phyloP scores from a whole-genome alignment of 2,797 vertebrate genomes.

The Moxostoma hubbsi region DNA sequence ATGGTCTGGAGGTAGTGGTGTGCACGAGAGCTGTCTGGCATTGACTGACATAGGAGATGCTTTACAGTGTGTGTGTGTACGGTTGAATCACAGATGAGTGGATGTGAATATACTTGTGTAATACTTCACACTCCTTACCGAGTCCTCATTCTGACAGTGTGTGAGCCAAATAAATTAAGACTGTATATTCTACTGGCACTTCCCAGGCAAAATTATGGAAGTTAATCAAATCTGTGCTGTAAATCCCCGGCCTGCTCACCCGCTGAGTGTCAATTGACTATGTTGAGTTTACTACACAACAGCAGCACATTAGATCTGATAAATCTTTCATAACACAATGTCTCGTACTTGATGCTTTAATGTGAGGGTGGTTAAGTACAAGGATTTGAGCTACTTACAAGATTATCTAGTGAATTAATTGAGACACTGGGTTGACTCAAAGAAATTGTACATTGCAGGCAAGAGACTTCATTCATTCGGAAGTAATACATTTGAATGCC shows the following conservation, averaged over 20 bases:
- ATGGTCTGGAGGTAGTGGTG: not conserved
- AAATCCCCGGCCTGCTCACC: slow-evolving; percentile 43
- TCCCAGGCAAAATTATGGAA: slow-evolving; percentile 50
- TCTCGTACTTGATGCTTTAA: not conserved
- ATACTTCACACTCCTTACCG: not conserved
- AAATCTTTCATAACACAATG: slow-evolving; percentile 53
- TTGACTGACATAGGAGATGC: slow-evolving; percentile 5
- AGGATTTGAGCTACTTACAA: not conserved
- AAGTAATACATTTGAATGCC: not conserved
- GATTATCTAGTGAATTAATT: too few relatives aligned
- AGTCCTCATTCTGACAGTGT: slow-evolving; percentile 18
- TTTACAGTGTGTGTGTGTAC: not conserved
- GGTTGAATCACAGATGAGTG: not conserved
- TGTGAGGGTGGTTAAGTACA: too few relatives aligned
- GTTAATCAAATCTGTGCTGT: slow-evolving; percentile 53
- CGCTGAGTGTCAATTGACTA: slow-evolving; percentile 22
- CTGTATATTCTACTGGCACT: slow-evolving; percentile 35
- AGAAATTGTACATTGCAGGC: too few relatives aligned
- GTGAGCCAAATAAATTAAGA: slow-evolving; percentile 28
- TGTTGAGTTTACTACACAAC: slow-evolving; percentile 16
- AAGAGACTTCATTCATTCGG: too few relatives aligned
- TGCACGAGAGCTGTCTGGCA: slow-evolving; percentile 13
- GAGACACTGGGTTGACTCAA: too few relatives aligned
- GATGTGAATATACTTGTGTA: not conserved
- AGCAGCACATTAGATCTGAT: slow-evolving; percentile 25